Evolutionary conservation across 37 sponge, comb jelly and placozoan genomes (phyloP), one percentile per base, ranked within the genome.

Genomic region (Aplysina aerophoba): DNA sequence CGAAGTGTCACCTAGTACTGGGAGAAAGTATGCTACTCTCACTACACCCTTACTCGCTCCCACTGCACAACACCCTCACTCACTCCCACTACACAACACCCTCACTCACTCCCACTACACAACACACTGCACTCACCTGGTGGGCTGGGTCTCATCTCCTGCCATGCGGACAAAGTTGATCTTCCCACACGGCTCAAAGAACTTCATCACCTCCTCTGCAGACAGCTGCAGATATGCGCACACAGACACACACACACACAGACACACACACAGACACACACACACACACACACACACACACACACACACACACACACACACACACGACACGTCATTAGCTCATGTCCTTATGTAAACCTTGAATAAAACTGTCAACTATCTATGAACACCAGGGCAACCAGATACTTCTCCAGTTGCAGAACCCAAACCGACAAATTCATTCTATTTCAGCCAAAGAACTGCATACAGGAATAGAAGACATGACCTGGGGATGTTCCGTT

Each of bases 131-230:
- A 75, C 85, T 14, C 59, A 97, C 97, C 96, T 95, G n/a, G 95
- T 91, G 37, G 96, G 91, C 81, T 98, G 97, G 17, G 98, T 93
- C 90, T 94, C 96, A 59, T 98, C 99, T 54, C 97, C 97, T 11
- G 96, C 96, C 93, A 98, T 96, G 37, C 97, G 65, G 4, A 98
- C 95, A 85, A 90, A 96, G 57, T 89, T 96, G 55, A 98, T 94
- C 88, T 98, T 97, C 16, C 99, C 99, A 88, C 97, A 96, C 27
- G 93, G 89, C 58, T 92, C 90, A 44, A 98, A 98, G 92, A 97
- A 96, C 40, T 89, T 92, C 80, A 94, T 86, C 17, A 98, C 90
- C 62, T 98, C 95, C 33, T 98, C 99, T 19, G 99, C 95, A 6
- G 99, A 94, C 41, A 96, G 72, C 93, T 96, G 61, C 19, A 24